Evolutionary conservation across 2,797 vertebrate genomes (phyloP), one percentile per base, ranked within the genome.

Genomic region (Hoplostethus atlanticus): DNA sequence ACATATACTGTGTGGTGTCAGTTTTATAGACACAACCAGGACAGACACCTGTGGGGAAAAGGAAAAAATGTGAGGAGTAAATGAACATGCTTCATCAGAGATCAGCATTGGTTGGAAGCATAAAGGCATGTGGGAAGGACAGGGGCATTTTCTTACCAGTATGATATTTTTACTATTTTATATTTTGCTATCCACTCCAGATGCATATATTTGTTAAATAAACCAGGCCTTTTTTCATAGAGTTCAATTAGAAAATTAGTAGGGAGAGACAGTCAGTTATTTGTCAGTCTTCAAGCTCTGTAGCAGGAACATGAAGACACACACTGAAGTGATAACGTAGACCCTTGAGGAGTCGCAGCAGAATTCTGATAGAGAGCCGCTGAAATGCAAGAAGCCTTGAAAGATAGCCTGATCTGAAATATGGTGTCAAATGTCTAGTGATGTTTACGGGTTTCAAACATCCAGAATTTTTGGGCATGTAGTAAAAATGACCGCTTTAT

Each of bases 1-100:
- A 79, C 34, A 61, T 56, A 44, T 65, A 46, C 56, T 28, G 38
- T 40, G 4, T 6, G 31, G 12, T 30, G 57, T 83, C 42, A 70
- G 47, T 65, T 90, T 84, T 83, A 79, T 48, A n/a, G 13, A 73
- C 64, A 67, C 80, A 89, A 70, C 55, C 76, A 76, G 61, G 42
- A 86, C 13, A 60, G 58, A 78, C 15, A 28, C 57, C 92, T 93
- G 79, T 1, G 61, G 65, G n/a, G 36, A 80, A 47, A 31, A 15
- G 76, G 3, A 12, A 6, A n/a, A 25, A 50, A 12, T 21, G 1
- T 12, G 1, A 57, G 40, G n/a, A 40, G 4, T 42, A 6, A 65
- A 52, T 3, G 8, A 5, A 46, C 30, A n/a, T 50, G 10, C 11
- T 42, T 65, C 6, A 58, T 59, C 1, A n/a, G 16, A 28, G 6